Conservation (phyloP, 35 echinoderm and acorn worm species). For the Eucidaris tribuloides region DNA sequence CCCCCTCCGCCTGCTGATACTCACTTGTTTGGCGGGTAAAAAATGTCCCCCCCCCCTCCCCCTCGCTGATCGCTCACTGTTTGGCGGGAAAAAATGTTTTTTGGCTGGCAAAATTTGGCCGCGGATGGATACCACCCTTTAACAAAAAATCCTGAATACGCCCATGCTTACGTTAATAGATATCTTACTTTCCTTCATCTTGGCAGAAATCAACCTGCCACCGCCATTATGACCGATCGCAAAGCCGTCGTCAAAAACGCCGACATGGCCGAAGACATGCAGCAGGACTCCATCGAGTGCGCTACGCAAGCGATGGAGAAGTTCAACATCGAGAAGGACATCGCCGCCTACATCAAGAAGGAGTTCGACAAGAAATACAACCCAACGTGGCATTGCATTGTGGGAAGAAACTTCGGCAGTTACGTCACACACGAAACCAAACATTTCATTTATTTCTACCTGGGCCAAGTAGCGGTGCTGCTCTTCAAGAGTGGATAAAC, state of each 20-base stretch:
- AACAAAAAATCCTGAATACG: too few species aligned
- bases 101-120: too few species aligned
- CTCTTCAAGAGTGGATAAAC: slow-evolving; percentile 81
- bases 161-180: too few species aligned
- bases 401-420: slow-evolving; percentile 85
- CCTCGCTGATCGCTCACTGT: too few species aligned
- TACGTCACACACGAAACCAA: slow-evolving; percentile 95
- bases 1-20: too few species aligned
- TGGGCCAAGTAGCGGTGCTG: slow-evolving; percentile 82
- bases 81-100: too few species aligned
- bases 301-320: slow-evolving; percentile 90
- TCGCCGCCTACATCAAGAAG: slow-evolving; percentile 87
- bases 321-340: slow-evolving; percentile 93
- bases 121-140: too few species aligned
- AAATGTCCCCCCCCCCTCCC: too few species aligned
- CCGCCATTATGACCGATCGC: slow-evolving; percentile 70
- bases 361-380: slow-evolving; percentile 92
- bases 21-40: too few species aligned
- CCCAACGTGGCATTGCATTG: slow-evolving; percentile 97
- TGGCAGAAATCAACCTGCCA: too few species aligned
- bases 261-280: slow-evolving; percentile 85
- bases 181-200: too few species aligned
- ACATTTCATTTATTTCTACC: slow-evolving; percentile 95
- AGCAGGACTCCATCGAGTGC: slow-evolving; percentile 86
- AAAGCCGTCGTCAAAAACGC: slow-evolving; percentile 92